Base-by-base conservation (phyloP, 2,888 invertebrate species). In the Hybos culiciformis region DNA sequence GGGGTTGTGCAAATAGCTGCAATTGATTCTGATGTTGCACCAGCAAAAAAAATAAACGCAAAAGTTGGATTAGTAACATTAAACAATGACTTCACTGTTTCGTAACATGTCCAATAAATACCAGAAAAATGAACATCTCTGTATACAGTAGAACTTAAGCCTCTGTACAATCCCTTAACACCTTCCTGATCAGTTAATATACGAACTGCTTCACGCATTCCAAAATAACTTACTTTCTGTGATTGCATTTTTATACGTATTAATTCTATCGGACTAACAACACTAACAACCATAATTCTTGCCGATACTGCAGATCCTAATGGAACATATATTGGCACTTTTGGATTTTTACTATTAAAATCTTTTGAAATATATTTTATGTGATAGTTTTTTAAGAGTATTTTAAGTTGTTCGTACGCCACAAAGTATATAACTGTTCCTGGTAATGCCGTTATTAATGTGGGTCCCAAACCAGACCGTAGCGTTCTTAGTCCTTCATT, bases 211-310 rank as follows among this genome's bases (percentile, higher is more conserved):
- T 71, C 63, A 11, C 67, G 39, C 47, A 63, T 63, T 42, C 63
- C 56, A 2, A 73, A 69, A 66, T 92, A 90, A 53, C 82, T 84
- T 54, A 94, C 71, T 59, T 76, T 80, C 59, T 88, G 82, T 0
- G 96, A 94, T 63, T 98, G 98, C 92, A 98, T 93, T 70, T 97
- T 98, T 0, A 97, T 98, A 58, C 98, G 75, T 49, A 97, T 79
- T 52, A 99, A 73, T 70, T 98, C 98, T 54, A 99, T 67, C 2
- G 98, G 98, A 60, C 90, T 92, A 18, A 97, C 92, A 50, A 88
- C 67, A 4, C 86, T 80, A 0, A 83, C 87, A 20, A 92, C 83
- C 63, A 80, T 73, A 21, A 80, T 72, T 61, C 96, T 75, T 1
- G 96, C 94, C 7, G 80, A 70, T n/a, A 80, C 78, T 21, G 97